Conservation (phyloP, 2,797 vertebrate genomes). For the Rhodeus uyekii region DNA sequence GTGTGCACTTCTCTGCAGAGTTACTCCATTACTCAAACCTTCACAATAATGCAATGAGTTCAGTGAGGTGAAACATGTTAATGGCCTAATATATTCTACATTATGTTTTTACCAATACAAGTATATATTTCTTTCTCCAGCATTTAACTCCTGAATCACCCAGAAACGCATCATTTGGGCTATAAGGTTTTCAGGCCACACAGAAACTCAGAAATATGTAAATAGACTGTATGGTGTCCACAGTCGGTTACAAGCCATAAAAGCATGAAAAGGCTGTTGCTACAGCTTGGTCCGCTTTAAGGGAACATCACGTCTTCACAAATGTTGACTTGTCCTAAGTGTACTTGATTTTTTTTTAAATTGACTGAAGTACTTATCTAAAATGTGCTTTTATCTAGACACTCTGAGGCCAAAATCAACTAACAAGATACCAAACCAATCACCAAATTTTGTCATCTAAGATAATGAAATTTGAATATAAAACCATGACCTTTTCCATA, state of each 20-base stretch:
- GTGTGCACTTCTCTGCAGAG: neutral
- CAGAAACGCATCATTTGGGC: constrained; percentile 39
- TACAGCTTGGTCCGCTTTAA: constrained; percentile 46
- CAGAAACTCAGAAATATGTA: constrained; percentile 35
- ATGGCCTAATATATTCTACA: neutral
- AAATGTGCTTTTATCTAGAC: constrained; percentile 7
- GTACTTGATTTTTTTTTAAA: neutral
- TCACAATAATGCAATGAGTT: constrained; percentile 2
- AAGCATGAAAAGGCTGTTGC: constrained; percentile 46
- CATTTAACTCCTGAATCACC: constrained; percentile 25
- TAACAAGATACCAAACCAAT: constrained; percentile 11
- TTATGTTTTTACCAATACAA: neutral
- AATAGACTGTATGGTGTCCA: constrained; percentile 36
- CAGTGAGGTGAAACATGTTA: constrained; percentile 7
- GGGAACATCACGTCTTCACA: constrained; percentile 42
- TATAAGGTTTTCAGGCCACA: constrained; percentile 43
- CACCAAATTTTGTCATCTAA: neutral
- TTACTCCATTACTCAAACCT: neutral
- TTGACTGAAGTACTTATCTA: constrained; percentile 1
- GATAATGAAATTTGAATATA: neutral
- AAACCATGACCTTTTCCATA: neutral
- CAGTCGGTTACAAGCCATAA: constrained; percentile 43
- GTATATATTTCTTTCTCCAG: constrained; percentile 15
- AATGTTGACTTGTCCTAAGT: constrained; percentile 44
- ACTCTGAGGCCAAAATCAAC: neutral